Percentiles rank a stretch among this genome's conserved stretches.
Evolutionary conservation across 2,797 vertebrate species (phyloP).

Genomic region (Bovichtus variegatus): DNA sequence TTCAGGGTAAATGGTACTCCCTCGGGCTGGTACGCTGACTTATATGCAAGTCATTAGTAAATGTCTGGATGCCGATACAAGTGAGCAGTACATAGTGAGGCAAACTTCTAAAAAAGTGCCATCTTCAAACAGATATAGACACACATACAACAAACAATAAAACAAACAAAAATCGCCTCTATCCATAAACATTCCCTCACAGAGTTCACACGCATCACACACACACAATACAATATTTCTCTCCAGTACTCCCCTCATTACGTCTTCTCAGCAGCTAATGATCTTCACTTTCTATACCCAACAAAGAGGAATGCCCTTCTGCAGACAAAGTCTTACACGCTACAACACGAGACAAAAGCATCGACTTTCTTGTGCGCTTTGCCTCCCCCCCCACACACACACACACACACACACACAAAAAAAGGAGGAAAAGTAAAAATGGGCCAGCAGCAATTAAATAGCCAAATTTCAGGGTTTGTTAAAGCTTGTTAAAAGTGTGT

Average conservation of each 20-base stretch:
- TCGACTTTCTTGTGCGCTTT: constrained; percentile 58
- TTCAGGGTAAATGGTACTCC: background rate
- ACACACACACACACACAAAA: too few species aligned
- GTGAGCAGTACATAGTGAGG: background rate
- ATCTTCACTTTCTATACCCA: constrained; percentile 53
- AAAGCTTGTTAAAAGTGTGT: constrained; percentile 28
- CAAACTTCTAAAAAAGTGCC: background rate
- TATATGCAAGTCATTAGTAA: background rate
- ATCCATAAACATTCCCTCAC: background rate
- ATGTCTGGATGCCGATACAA: background rate
- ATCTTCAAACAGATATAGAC: background rate
- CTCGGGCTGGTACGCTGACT: background rate
- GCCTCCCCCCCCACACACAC: too few species aligned
- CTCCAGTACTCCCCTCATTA: constrained; percentile 56
- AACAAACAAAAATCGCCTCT: background rate
- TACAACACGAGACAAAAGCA: constrained; percentile 42
- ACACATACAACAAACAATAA: background rate
- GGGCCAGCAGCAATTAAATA: constrained; percentile 63
- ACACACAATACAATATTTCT: constrained; percentile 28
- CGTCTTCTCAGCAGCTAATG: constrained; percentile 58
- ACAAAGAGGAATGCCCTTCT: constrained; percentile 54
- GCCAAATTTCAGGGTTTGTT: constrained; percentile 60
- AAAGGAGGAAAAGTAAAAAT: constrained; percentile 25
- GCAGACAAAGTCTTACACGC: constrained; percentile 49
- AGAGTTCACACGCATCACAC: constrained; percentile 29